Evolutionary conservation across 2,113 vertebrate species (phyloP).

Genomic region (Hiodon alosoides): DNA sequence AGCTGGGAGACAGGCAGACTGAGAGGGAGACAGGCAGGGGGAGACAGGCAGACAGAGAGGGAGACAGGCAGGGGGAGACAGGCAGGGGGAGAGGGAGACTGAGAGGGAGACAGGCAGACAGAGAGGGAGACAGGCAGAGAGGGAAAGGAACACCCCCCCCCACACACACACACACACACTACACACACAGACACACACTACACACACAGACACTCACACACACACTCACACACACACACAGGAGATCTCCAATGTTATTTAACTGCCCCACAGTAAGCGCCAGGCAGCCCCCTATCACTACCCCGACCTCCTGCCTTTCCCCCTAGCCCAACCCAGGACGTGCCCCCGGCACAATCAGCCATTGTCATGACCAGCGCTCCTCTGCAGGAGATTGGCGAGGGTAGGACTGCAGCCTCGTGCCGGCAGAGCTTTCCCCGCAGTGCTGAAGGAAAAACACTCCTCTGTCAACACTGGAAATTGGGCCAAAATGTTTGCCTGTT

Average conservation of each 20-base stretch:
- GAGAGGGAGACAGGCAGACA: too few relatives aligned
- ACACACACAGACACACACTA: too few relatives aligned
- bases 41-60: constrained; percentile 29
- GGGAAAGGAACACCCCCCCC: constrained; percentile 2
- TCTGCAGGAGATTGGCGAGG: constrained; percentile 14
- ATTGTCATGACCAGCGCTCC: constrained; percentile 43
- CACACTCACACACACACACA: constrained; percentile 20
- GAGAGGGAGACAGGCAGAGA: constrained; percentile 37
- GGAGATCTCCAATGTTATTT: constrained; percentile 63
- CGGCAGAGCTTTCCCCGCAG: too few relatives aligned
- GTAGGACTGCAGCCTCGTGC: neutral
- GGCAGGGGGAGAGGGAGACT: too few relatives aligned
- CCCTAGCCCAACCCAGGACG: constrained; percentile 55
- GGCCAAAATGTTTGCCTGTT: too few relatives aligned
- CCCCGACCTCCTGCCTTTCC: constrained; percentile 52
- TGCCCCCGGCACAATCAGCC: constrained; percentile 55
- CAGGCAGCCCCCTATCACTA: constrained; percentile 55
- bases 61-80: too few relatives aligned
- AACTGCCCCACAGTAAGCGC: constrained; percentile 49
- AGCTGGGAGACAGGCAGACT: constrained; percentile 50
- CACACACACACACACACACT: constrained; percentile 22
- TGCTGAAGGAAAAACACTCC: too few relatives aligned
- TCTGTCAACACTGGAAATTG: too few relatives aligned
- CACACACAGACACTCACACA: too few relatives aligned
- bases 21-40: constrained; percentile 32